phyloP scores from a whole-genome alignment of 2,797 vertebrate genomes.

The Fundulus diaphanus region DNA sequence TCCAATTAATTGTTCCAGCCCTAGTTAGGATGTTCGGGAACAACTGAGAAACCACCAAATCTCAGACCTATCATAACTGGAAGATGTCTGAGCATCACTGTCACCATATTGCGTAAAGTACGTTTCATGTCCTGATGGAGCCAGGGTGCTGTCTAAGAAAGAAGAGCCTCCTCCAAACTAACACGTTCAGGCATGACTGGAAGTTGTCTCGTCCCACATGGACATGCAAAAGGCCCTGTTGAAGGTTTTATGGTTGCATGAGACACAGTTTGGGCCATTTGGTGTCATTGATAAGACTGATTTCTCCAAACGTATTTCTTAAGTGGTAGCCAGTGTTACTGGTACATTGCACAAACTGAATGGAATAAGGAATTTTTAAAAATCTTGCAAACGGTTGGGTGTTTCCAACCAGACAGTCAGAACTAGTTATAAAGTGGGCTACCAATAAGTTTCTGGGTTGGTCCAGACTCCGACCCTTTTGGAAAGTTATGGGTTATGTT shows the following conservation, averaged over 20 bases:
- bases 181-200: background rate
- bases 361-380: background rate
- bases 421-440: background rate
- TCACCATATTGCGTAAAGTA: background rate
- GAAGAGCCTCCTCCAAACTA: background rate
- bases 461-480: background rate
- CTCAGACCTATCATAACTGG: background rate
- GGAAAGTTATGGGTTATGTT: background rate
- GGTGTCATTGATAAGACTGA: background rate
- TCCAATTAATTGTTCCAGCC: no score
- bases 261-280: background rate
- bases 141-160: background rate
- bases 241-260: background rate
- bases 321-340: background rate
- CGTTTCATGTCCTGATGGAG: background rate
- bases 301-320: no score
- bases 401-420: background rate
- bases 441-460: background rate
- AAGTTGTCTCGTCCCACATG: background rate
- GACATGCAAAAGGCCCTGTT: background rate
- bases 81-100: background rate
- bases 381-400: background rate
- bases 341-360: background rate
- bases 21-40: background rate
- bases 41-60: background rate